Percentiles rank a stretch among this genome's conserved stretches.
Evolutionary conservation across 2,113 vertebrate species (phyloP).

Genomic region (Urocolius indicus): DNA sequence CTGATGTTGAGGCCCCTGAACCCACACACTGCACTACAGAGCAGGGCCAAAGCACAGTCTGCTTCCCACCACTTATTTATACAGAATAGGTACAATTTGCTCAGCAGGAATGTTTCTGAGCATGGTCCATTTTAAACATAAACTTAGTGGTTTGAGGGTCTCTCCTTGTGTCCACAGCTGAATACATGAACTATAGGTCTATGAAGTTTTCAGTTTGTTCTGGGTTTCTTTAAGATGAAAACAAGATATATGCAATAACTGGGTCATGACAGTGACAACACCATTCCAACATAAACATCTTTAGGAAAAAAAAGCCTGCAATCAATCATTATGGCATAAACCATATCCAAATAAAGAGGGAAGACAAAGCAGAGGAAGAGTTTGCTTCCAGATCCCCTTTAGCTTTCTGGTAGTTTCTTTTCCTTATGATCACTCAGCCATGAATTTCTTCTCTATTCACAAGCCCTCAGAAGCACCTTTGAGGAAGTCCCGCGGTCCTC

Average conservation of each 20-base stretch:
- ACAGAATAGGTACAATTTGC: background rate
- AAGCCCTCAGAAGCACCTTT: background rate
- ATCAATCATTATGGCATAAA: background rate
- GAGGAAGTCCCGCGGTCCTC: background rate
- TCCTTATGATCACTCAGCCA: rapidly evolving
- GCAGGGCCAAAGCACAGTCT: background rate
- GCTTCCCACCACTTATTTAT: background rate
- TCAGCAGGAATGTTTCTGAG: background rate
- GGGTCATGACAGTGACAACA: background rate
- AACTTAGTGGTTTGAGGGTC: background rate
- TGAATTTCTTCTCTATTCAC: background rate
- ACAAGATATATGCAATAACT: background rate
- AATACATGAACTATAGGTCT: background rate
- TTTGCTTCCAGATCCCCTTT: background rate
- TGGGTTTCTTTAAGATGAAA: background rate
- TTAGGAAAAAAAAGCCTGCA: background rate
- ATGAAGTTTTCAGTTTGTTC: background rate
- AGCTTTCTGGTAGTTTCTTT: background rate
- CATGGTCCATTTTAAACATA: background rate
- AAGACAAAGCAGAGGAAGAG: background rate
- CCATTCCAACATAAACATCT: slow-evolving; percentile 32
- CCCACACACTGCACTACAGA: background rate
- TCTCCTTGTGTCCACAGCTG: background rate
- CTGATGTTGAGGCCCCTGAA: background rate
- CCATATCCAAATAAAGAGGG: background rate